Percentiles rank a stretch among this genome's conserved stretches.
phyloP scores from a whole-genome alignment of 2,113 vertebrate genomes.

The Delphinapterus leucas region DNA sequence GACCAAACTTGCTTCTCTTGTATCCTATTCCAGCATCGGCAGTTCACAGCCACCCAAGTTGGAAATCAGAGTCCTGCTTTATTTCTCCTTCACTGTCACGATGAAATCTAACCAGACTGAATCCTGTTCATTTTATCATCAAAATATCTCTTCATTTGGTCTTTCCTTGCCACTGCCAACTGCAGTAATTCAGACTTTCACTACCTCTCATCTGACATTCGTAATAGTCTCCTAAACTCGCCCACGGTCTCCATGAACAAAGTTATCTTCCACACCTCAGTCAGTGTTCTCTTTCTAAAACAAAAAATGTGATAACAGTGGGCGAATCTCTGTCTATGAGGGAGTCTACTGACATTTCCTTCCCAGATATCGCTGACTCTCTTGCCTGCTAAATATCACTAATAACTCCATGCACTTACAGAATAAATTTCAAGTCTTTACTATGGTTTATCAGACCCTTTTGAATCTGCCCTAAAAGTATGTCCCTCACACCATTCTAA shows the following conservation, averaged over 20 bases:
- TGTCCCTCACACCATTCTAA: not conserved
- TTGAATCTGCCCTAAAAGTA: not conserved
- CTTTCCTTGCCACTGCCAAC: not conserved
- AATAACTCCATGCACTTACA: not conserved
- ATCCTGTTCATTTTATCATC: not conserved
- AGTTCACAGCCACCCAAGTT: not conserved
- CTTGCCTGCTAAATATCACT: not conserved
- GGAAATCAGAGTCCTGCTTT: not conserved
- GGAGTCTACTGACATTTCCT: not conserved
- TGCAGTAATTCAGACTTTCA: not conserved
- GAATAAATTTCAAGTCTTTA: not conserved
- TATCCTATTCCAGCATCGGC: not conserved
- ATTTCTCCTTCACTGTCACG: not conserved
- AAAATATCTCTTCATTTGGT: not conserved
- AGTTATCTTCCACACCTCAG: not conserved
- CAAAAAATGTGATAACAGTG: accelerated
- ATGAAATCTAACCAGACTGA: not conserved
- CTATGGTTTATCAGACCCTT: not conserved
- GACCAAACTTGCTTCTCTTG: not conserved
- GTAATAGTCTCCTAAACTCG: not conserved
- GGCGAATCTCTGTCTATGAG: not conserved
- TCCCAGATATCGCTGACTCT: not conserved
- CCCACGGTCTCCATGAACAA: not conserved
- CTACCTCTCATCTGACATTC: not conserved
- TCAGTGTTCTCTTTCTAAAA: not conserved